Evolutionary conservation across 2,888 invertebrate species (phyloP).

Genomic region (Halictus ligatus): DNA sequence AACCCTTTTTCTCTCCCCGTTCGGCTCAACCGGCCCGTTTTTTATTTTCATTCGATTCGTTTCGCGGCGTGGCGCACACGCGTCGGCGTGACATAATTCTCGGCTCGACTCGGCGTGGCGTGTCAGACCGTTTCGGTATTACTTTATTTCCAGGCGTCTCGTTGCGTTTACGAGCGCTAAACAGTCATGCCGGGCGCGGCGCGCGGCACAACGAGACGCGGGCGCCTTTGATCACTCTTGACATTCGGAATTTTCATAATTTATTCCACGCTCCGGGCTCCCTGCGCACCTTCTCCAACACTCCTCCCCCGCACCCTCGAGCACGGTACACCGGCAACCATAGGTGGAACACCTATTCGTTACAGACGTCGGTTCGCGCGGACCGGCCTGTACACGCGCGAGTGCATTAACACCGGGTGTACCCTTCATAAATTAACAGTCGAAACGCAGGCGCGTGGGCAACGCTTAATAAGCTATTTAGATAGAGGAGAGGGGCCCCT

Average conservation of each 20-base stretch:
- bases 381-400: conserved; percentile 49
- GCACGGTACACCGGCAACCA: conserved; percentile 24
- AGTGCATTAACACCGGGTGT: conserved; percentile 68
- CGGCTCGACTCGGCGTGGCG: conserved; percentile 48
- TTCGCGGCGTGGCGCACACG: conserved; percentile 20
- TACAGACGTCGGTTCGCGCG: conserved; percentile 55
- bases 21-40: neutral
- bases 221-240: conserved; percentile 80
- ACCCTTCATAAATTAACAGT: conserved; percentile 70
- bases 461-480: conserved; percentile 72
- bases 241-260: conserved; percentile 81
- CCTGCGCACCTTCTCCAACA: conserved; percentile 35
- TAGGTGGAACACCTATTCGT: conserved; percentile 66
- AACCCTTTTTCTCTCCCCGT: neutral
- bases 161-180: conserved; percentile 71
- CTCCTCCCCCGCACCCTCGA: conserved; percentile 14
- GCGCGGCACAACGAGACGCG: conserved; percentile 72
- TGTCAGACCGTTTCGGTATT: conserved; percentile 45
- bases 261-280: conserved; percentile 74
- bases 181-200: conserved; percentile 50
- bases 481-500: conserved; percentile 56
- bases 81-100: conserved; percentile 74
- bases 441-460: conserved; percentile 68
- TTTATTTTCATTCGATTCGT: conserved; percentile 33
- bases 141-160: conserved; percentile 64